phyloP scores from a whole-genome alignment of 2,888 invertebrate species.

The Tanaodytes sp. region DNA sequence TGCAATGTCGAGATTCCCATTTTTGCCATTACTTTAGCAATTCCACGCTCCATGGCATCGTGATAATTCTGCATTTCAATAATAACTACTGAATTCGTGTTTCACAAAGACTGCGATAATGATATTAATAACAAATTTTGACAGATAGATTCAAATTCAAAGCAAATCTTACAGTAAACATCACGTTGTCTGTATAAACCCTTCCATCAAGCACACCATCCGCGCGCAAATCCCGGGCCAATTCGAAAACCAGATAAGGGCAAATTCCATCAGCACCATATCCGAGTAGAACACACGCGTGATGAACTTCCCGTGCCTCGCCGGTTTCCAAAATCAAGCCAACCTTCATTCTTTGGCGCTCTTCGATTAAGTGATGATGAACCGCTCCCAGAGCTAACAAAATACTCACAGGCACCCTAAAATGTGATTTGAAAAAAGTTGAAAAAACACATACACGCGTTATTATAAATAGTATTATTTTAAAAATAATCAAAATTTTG shows the following conservation, averaged over 20 bases:
- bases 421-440: too few species aligned
- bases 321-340: conserved; percentile 96
- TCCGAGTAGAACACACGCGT: conserved; percentile 94
- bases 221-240: conserved; percentile 88
- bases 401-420: conserved; percentile 83
- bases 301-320: conserved; percentile 96
- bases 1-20: conserved; percentile 99
- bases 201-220: conserved; percentile 86
- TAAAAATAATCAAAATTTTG: too few species aligned
- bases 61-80: conserved; percentile 81
- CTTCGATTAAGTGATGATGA: conserved; percentile 96
- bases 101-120: too few species aligned
- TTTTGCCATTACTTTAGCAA: conserved; percentile 97
- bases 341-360: conserved; percentile 95
- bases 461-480: too few species aligned
- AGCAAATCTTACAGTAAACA: conserved; percentile 77
- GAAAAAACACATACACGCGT: too few species aligned
- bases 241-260: conserved; percentile 96
- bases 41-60: conserved; percentile 91
- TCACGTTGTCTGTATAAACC: conserved; percentile 83
- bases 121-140: too few species aligned
- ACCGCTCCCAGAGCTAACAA: conserved; percentile 92
- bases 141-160: conserved; percentile 7
- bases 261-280: conserved; percentile 99
- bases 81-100: too few species aligned